These are phyloP conservation scores for Ormyrus thymus DNA, from an alignment of 2,888 invertebrate species.

Conservation along the genomic window DNA sequence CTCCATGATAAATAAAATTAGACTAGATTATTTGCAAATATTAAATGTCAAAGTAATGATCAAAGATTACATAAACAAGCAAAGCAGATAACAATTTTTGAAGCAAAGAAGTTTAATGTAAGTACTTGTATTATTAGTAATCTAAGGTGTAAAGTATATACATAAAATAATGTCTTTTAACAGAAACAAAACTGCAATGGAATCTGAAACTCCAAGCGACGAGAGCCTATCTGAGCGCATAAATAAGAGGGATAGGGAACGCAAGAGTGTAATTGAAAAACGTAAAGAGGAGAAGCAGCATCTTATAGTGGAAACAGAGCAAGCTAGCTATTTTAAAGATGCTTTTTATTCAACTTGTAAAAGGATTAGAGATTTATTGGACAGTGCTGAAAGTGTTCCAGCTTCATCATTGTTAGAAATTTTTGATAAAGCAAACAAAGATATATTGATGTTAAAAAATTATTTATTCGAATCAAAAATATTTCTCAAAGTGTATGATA, in stretches of 20 bases:
- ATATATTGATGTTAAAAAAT: conserved; percentile 85
- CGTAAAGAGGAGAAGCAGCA: conserved; percentile 81
- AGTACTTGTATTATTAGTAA: conserved; percentile 11
- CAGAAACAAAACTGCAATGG: conserved; percentile 50
- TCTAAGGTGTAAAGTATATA: background rate
- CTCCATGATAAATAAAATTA: conserved; percentile 36
- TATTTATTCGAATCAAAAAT: conserved; percentile 87
- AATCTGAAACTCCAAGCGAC: conserved; percentile 60
- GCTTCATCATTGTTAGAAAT: conserved; percentile 77
- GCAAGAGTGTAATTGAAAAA: conserved; percentile 81
- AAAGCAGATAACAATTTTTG: conserved; percentile 52
- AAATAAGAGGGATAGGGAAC: conserved; percentile 79
- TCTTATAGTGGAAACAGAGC: conserved; percentile 80
- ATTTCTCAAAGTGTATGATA: conserved; percentile 87
- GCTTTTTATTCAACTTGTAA: conserved; percentile 82
- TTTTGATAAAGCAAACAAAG: conserved; percentile 83
- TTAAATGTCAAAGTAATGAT: conserved; percentile 37
- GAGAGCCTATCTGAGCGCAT: conserved; percentile 75
- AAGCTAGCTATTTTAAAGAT: conserved; percentile 83
- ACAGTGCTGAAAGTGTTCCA: conserved; percentile 75
- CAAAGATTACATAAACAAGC: conserved; percentile 31
- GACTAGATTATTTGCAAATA: conserved; percentile 35
- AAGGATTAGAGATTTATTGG: conserved; percentile 80
- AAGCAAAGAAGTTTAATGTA: conserved; percentile 21
- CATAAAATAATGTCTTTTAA: background rate